Evolutionary conservation across 2,113 vertebrate genomes (phyloP).

Genomic region (Dicerorhinus sumatrensis): DNA sequence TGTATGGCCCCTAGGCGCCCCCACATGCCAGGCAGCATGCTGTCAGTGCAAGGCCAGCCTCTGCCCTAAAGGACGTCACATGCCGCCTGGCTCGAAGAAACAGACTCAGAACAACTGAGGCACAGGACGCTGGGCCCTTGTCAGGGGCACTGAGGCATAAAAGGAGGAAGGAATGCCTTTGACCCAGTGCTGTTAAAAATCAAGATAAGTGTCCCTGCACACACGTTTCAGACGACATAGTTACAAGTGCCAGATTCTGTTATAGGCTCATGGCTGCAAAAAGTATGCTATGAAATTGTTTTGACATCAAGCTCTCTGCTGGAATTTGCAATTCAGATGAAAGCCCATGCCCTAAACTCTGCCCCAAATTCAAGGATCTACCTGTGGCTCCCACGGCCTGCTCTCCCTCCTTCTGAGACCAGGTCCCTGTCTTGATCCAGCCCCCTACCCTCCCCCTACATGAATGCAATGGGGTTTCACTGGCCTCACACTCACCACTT

Average conservation of each 20-base stretch:
- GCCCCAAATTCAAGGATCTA: background rate
- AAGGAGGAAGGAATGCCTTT: background rate
- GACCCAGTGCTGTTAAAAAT: background rate
- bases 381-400: background rate
- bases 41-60: background rate
- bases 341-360: too few species aligned
- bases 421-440: background rate
- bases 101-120: background rate
- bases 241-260: background rate
- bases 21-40: background rate
- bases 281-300: too few species aligned
- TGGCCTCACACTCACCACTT: too few species aligned
- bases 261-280: background rate
- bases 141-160: background rate
- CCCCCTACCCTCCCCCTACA: background rate
- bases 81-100: accelerated
- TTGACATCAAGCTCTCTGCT: background rate
- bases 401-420: background rate
- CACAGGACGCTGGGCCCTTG: background rate
- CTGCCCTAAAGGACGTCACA: background rate
- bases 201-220: background rate
- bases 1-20: background rate
- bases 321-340: background rate
- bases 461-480: too few species aligned
- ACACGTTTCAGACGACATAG: background rate